These are phyloP conservation scores for Pimephales promelas DNA, from an alignment of 2,113 vertebrate species.

Conservation along the genomic window DNA sequence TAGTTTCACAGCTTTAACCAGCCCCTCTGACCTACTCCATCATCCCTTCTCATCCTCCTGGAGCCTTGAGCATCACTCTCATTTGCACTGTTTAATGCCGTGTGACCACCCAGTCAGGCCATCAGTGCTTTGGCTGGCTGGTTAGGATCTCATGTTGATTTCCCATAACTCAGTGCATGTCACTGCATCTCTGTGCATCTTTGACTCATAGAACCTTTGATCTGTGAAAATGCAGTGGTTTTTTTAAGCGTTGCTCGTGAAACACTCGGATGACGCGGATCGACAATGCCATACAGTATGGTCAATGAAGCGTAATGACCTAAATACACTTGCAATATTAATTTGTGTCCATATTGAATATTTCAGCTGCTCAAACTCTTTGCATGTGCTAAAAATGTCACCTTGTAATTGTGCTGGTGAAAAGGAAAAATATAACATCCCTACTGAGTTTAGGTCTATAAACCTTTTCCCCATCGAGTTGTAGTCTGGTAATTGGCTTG, in stretches of 20 bases:
- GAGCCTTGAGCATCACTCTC: conserved; percentile 13
- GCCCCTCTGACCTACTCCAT: conserved; percentile 19
- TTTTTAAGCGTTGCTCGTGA: not conserved
- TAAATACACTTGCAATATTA: not conserved
- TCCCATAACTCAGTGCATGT: not conserved
- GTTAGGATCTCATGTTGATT: conserved; percentile 15
- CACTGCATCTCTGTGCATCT: not conserved
- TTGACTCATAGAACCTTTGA: not conserved
- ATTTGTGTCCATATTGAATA: not conserved
- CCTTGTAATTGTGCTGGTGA: not conserved
- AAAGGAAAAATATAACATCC: conserved; percentile 19
- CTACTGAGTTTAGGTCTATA: conserved; percentile 17
- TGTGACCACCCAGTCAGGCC: conserved; percentile 17
- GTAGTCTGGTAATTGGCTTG: conserved; percentile 40
- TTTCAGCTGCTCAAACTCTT: not conserved
- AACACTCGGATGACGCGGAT: not conserved
- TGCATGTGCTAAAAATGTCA: conserved; percentile 25
- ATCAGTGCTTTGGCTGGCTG: not conserved
- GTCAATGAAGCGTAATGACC: not conserved
- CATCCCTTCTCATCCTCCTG: not conserved
- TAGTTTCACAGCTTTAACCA: conserved; percentile 28
- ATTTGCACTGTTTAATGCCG: conserved; percentile 20
- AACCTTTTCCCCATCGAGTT: conserved; percentile 3
- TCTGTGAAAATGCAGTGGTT: not conserved
- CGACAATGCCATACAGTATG: conserved; percentile 6